Conservation (phyloP, 1,140 invertebrate genomes). For the Archegozetes longisetosus region DNA sequence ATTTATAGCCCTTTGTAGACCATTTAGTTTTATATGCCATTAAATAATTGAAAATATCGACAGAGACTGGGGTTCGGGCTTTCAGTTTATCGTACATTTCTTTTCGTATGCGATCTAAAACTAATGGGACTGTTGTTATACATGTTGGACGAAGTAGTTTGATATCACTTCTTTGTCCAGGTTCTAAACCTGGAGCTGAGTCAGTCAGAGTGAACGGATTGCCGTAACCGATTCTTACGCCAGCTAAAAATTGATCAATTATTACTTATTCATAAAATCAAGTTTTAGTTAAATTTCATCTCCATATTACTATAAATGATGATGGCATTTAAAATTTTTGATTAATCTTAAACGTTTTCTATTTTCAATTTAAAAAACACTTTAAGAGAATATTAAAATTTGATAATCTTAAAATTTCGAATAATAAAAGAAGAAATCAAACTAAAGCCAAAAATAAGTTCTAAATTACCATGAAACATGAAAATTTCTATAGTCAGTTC, state of each 20-base stretch:
- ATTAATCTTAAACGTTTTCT: no score
- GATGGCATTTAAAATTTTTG: no score
- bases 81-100: slow-evolving; percentile 78
- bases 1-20: slow-evolving; percentile 28
- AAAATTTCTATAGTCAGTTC: slow-evolving; percentile 53
- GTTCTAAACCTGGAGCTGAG: slow-evolving; percentile 75
- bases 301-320: no score
- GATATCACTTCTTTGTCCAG: slow-evolving; percentile 64
- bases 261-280: not conserved
- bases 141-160: slow-evolving; percentile 66
- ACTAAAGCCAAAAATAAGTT: no score
- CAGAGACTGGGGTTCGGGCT: slow-evolving; percentile 50
- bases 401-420: no score
- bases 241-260: slow-evolving; percentile 23
- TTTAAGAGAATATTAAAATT: no score
- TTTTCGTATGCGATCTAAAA: slow-evolving; percentile 59
- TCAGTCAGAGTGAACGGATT: slow-evolving; percentile 88
- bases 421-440: no score
- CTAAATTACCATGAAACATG: slow-evolving; percentile 24
- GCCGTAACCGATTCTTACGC: slow-evolving; percentile 46
- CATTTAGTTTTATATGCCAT: slow-evolving; percentile 73
- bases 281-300: not conserved
- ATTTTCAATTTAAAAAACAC: no score
- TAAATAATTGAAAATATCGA: slow-evolving; percentile 69
- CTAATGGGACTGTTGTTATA: slow-evolving; percentile 67